Evolutionary conservation across 2,888 invertebrate genomes (phyloP).

Genomic region (Caenorhabditis drosophilae): DNA sequence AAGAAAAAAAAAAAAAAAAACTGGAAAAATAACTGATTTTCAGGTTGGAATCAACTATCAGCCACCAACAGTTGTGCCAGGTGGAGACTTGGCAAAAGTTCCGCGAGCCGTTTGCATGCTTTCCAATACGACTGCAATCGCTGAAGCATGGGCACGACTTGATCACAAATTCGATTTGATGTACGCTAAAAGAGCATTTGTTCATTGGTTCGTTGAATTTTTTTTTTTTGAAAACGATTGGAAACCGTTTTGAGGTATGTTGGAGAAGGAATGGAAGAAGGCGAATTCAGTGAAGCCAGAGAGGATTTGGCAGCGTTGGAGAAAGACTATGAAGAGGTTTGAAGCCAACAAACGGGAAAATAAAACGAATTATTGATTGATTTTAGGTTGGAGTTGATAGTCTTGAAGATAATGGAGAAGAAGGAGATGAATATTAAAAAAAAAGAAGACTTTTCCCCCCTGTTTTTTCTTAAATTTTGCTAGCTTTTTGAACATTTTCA

Average conservation of each 20-base stretch:
- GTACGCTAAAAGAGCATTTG: conserved; percentile 73
- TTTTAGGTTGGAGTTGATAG: conserved; percentile 63
- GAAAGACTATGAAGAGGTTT: conserved; percentile 55
- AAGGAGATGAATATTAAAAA: conserved; percentile 58
- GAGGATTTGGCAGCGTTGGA: conserved; percentile 61
- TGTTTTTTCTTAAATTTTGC: too few species aligned
- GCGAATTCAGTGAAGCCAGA: conserved; percentile 66
- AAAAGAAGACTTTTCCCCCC: too few species aligned
- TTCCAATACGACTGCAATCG: conserved; percentile 68
- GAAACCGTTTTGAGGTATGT: conserved; percentile 73
- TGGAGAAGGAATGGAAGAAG: conserved; percentile 69
- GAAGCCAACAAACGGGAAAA: neutral
- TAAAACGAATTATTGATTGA: neutral
- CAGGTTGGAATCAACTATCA: conserved; percentile 66
- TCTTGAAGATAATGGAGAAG: conserved; percentile 56
- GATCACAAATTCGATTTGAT: conserved; percentile 78
- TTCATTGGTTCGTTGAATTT: conserved; percentile 55
- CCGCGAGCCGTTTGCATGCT: conserved; percentile 82
- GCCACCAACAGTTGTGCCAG: conserved; percentile 82
- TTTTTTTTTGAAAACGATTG: neutral
- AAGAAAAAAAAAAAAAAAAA: neutral
- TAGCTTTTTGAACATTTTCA: too few species aligned
- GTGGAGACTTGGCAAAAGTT: conserved; percentile 80
- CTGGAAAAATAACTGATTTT: conserved; percentile 23
- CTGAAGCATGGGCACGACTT: conserved; percentile 84